Conservation (phyloP, 2,888 invertebrate species). For the Apotomis capreana region DNA sequence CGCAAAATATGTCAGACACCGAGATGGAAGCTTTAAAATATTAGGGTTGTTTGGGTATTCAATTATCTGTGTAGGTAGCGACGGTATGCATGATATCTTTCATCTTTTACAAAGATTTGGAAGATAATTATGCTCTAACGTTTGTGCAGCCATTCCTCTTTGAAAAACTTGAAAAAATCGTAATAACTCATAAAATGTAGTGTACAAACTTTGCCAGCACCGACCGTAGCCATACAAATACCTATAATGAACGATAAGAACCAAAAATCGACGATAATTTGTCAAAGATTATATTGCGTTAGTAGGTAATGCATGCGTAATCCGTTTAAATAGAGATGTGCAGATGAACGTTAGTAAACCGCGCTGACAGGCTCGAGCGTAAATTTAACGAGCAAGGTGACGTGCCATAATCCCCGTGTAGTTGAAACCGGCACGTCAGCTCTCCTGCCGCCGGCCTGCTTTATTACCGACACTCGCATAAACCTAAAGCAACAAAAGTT, state of each 20-base stretch:
- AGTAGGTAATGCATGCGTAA: slow-evolving; percentile 63
- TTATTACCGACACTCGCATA: slow-evolving; percentile 60
- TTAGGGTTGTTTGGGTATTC: slow-evolving; percentile 73
- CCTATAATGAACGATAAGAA: neutral
- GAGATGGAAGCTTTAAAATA: slow-evolving; percentile 68
- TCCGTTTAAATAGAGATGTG: slow-evolving; percentile 70
- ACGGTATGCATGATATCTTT: slow-evolving; percentile 54
- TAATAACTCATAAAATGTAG: neutral
- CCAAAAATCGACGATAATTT: slow-evolving; percentile 12
- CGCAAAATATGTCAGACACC: slow-evolving; percentile 63
- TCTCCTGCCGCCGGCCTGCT: slow-evolving; percentile 56
- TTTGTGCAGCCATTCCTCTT: slow-evolving; percentile 46
- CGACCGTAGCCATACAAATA: neutral
- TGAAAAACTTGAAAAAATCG: slow-evolving; percentile 32
- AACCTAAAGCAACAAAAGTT: slow-evolving; percentile 69
- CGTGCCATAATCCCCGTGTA: slow-evolving; percentile 66
- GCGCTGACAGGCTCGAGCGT: slow-evolving; percentile 75
- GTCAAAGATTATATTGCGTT: slow-evolving; percentile 49
- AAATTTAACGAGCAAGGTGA: slow-evolving; percentile 72
- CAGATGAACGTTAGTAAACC: slow-evolving; percentile 62
- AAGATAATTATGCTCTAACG: slow-evolving; percentile 66
- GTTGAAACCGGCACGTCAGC: slow-evolving; percentile 66
- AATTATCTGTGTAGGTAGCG: slow-evolving; percentile 49
- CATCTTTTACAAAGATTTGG: slow-evolving; percentile 65
- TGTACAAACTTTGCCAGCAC: neutral